A percentile compares a stretch with the other conserved stretches of the same genome.
Conservation (phyloP, 1,140 invertebrate species). For the Acromyrmex charruanus region DNA sequence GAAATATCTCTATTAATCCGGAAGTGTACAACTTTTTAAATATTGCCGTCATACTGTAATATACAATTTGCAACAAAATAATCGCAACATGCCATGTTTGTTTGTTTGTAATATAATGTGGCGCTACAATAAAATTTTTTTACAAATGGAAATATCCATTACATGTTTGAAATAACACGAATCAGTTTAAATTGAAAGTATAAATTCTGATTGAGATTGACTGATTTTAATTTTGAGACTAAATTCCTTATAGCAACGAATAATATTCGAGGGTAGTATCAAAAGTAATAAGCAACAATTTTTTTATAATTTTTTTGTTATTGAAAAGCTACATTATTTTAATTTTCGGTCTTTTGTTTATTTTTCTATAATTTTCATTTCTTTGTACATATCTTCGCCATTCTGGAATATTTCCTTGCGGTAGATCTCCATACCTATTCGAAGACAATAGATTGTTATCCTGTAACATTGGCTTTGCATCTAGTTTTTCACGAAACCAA, state of each 20-base stretch:
- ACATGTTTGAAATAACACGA: not conserved
- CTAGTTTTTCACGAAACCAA: no score
- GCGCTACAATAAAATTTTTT: not conserved
- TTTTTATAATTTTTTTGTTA: no score
- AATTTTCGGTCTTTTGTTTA: no score
- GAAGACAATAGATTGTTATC: no score
- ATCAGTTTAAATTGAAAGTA: not conserved
- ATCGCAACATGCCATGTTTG: not conserved
- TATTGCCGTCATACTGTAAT: not conserved
- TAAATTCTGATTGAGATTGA: not conserved
- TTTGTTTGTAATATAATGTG: not conserved
- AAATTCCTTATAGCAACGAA: not conserved
- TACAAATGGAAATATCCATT: not conserved
- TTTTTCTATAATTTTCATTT: no score
- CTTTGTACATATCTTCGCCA: no score
- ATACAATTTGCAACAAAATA: not conserved
- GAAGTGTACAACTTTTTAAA: conserved; percentile 16
- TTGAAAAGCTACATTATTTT: no score
- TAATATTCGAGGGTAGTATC: not conserved
- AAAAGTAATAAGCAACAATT: no score
- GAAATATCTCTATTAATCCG: not conserved
- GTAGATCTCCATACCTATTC: no score
- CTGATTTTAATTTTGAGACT: not conserved
- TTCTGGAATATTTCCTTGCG: no score
- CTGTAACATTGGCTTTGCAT: no score